Conservation (phyloP, 2,113 vertebrate genomes). For the Tympanuchus pallidicinctus region DNA sequence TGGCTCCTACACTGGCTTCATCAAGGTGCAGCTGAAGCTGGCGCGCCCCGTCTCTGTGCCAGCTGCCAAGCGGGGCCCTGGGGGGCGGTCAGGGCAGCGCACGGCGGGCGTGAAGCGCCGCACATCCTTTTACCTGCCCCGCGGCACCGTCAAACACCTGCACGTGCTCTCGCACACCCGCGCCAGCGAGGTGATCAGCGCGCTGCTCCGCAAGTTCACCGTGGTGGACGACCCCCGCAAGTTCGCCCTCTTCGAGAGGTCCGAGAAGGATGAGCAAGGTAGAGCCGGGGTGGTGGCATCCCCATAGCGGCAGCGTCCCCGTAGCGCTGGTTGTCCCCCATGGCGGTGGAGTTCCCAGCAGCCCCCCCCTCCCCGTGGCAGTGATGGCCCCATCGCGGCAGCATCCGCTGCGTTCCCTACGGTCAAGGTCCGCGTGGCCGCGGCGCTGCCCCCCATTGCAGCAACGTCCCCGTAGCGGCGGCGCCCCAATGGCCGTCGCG, state of each 20-base stretch:
- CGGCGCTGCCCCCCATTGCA: not conserved
- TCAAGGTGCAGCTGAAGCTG: constrained; percentile 95
- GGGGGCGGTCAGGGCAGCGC: constrained; percentile 56
- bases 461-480: not conserved
- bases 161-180: constrained; percentile 91
- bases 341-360: too few species aligned
- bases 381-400: not conserved
- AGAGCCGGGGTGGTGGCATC: not conserved
- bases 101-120: constrained; percentile 81
- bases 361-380: too few species aligned
- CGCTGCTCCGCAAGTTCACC: constrained; percentile 94
- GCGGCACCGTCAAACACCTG: constrained; percentile 92
- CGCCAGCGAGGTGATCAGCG: constrained; percentile 92
- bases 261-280: constrained; percentile 91
- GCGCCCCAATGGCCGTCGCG: too few species aligned
- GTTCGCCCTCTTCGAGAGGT: constrained; percentile 93
- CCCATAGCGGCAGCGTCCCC: not conserved
- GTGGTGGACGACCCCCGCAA: constrained; percentile 95
- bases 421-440: not conserved
- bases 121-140: constrained; percentile 97
- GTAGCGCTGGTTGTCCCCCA: not conserved
- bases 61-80: constrained; percentile 78
- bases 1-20: constrained; percentile 94
- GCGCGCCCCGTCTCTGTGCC: constrained; percentile 90
- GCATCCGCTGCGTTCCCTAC: not conserved